A percentile compares a stretch with the other conserved stretches of the same genome.
phyloP scores from a whole-genome alignment of 2,888 invertebrate species.

The Oxycera nigricornis region DNA sequence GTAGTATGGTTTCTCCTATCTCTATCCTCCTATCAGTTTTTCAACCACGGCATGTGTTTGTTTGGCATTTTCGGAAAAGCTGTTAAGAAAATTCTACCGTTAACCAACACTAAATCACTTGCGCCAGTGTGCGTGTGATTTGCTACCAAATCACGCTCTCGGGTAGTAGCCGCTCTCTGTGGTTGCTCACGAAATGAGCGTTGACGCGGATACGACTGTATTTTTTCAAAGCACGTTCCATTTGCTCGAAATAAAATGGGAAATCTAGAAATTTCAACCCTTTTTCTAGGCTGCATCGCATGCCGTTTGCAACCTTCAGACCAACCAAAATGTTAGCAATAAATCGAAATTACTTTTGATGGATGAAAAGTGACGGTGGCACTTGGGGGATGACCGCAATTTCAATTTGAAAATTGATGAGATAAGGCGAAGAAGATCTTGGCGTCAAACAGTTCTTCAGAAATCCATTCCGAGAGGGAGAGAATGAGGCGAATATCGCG shows the following conservation, averaged over 20 bases:
- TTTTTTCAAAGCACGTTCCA: conserved; percentile 7
- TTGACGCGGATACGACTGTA: background rate
- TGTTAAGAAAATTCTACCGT: conserved; percentile 35
- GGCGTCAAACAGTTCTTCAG: background rate
- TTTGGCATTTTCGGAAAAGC: conserved; percentile 26
- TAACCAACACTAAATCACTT: background rate
- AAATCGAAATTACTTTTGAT: background rate
- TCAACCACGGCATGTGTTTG: conserved; percentile 5
- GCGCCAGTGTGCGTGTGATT: background rate
- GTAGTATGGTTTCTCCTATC: conserved; percentile 17
- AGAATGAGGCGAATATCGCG: background rate
- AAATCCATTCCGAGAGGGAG: background rate
- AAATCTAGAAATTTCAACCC: conserved; percentile 16
- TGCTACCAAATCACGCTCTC: conserved; percentile 13
- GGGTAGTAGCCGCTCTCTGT: background rate
- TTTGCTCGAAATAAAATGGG: background rate
- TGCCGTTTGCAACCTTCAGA: background rate
- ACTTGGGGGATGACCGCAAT: background rate
- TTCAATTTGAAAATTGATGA: background rate
- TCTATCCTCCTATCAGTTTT: background rate
- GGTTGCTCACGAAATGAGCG: background rate
- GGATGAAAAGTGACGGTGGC: background rate
- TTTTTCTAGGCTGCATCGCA: background rate
- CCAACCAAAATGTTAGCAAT: background rate
- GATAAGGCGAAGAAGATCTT: conserved; percentile 2